These are phyloP conservation scores for Idris sp. DNA, from an alignment of 1,140 invertebrate genomes.

Conservation along the genomic window DNA sequence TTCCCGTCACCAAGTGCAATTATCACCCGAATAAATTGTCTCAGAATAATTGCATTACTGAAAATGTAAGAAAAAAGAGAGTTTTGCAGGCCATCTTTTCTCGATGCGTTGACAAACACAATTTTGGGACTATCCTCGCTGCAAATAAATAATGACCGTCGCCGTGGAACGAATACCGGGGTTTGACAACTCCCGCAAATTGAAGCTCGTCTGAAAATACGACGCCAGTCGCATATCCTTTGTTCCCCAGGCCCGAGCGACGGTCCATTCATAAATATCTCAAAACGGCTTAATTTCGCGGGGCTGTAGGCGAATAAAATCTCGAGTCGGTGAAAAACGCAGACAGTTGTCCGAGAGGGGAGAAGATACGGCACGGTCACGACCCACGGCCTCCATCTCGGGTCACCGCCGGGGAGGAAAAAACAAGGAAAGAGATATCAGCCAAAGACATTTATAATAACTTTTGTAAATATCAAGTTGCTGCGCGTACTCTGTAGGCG, in stretches of 20 bases:
- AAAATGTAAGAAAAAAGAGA: slow-evolving; percentile 4
- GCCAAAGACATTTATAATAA: slow-evolving; percentile 71
- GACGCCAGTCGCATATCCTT: slow-evolving; percentile 66
- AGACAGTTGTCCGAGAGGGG: slow-evolving; percentile 67
- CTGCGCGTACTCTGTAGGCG: slow-evolving; percentile 36
- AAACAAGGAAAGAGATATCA: slow-evolving; percentile 53
- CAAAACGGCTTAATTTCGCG: slow-evolving; percentile 79
- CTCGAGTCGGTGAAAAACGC: slow-evolving; percentile 76
- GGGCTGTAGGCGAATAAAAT: slow-evolving; percentile 75
- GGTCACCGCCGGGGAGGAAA: slow-evolving; percentile 69
- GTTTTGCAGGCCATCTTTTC: slow-evolving; percentile 26
- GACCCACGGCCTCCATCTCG: slow-evolving; percentile 72
- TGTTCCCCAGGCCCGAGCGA: slow-evolving; percentile 70
- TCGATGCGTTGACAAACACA: slow-evolving; percentile 56
- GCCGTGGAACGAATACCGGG: slow-evolving; percentile 61
- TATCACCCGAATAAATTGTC: too few species aligned
- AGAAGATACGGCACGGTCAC: slow-evolving; percentile 72
- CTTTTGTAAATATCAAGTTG: slow-evolving; percentile 59
- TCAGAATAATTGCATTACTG: too few species aligned
- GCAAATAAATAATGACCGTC: slow-evolving; percentile 59
- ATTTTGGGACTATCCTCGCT: slow-evolving; percentile 41
- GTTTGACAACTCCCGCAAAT: slow-evolving; percentile 66
- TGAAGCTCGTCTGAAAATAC: slow-evolving; percentile 64
- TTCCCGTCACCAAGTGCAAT: too few species aligned
- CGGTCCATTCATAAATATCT: slow-evolving; percentile 79